Percentiles rank a stretch among this genome's conserved stretches.
Conservation (phyloP, 2,888 invertebrate species). For the Dicycla oo region DNA sequence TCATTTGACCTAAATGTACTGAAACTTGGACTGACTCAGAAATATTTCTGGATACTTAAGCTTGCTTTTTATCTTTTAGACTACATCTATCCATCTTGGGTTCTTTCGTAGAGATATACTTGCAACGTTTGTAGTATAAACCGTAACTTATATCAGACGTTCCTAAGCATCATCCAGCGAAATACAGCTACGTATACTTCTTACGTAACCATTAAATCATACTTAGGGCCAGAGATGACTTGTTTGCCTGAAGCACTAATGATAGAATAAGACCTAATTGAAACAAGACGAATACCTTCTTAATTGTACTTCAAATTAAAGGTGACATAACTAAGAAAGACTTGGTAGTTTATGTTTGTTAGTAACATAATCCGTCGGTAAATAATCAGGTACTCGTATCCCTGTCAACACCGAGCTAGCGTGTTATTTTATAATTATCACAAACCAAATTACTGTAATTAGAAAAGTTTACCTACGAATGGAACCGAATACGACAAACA, state of each 20-base stretch:
- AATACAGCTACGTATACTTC: conserved; percentile 28
- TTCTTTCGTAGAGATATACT: conserved; percentile 21
- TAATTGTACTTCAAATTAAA: conserved; percentile 6
- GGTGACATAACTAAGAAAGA: neutral
- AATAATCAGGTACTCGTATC: conserved; percentile 38
- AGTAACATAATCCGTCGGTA: conserved; percentile 35
- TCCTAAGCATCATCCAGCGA: conserved; percentile 16
- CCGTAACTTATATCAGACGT: neutral
- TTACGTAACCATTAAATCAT: conserved; percentile 51
- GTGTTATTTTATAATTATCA: conserved; percentile 42
- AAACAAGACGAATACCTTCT: neutral
- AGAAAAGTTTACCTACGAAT: conserved; percentile 48
- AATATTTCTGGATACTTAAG: conserved; percentile 33
- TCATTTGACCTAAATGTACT: conserved; percentile 44
- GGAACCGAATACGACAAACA: conserved; percentile 25
- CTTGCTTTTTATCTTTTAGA: conserved; percentile 47
- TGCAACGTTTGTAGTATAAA: conserved; percentile 3
- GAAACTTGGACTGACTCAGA: conserved; percentile 16
- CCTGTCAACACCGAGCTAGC: conserved; percentile 8
- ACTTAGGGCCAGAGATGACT: conserved; percentile 28
- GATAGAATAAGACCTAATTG: conserved; percentile 32
- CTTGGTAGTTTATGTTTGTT: conserved; percentile 24
- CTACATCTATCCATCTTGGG: conserved; percentile 32
- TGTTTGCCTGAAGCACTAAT: conserved; percentile 31
- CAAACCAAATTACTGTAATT: conserved; percentile 56